Evolutionary conservation across 37 sponge, comb jelly and placozoan genomes (phyloP), one percentile per base, ranked within the genome.

Genomic region (Aplysina aerophoba): DNA sequence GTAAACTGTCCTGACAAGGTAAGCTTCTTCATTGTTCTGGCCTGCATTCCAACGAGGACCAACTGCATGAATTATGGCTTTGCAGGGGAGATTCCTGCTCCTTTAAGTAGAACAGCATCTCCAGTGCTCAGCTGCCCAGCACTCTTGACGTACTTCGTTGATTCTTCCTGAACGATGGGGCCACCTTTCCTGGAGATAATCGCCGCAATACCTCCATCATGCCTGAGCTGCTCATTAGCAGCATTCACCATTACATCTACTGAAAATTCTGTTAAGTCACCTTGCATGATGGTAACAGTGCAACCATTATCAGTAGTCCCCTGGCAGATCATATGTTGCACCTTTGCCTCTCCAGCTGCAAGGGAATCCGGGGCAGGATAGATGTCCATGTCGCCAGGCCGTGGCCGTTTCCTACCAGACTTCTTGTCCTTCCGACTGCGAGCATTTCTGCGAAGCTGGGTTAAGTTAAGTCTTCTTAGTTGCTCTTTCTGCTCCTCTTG

Each of bases 181-280:
- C 93, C 93, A 50, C 93, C 90, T 84, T 84, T 93, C 21, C 81
- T 84, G 3, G 81, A 54, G 15, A 93, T 81, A 37, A 82, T 81
- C 17, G 15, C 19, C 19, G 93, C 93, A 30, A 93, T 73, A 36
- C 93, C 93, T 58, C 90, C 90, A 61, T 31, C 58, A 81, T 93
- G 93, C 55, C 81, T 83, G 28, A 93, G 54, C 0, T 86, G 74
- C 17, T 36, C 81, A 81, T 93, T 93, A 13, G 93, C 89, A 59
- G 93, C 93, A 89, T 93, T 93, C 0, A 93, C 93, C 55, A 93
- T 89, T 0, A 93, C 90, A 53, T 93, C 93, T 54, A 84, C 87
- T 66, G 44, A 44, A 34, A 89, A 87, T 44, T 83, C 85, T 12
- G 93, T 93, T 65, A 93, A 86, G 54, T 93, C 93, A 31, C 93